Base-by-base conservation (phyloP, 2,888 invertebrate species). In the Euplagia quadripunctaria region DNA sequence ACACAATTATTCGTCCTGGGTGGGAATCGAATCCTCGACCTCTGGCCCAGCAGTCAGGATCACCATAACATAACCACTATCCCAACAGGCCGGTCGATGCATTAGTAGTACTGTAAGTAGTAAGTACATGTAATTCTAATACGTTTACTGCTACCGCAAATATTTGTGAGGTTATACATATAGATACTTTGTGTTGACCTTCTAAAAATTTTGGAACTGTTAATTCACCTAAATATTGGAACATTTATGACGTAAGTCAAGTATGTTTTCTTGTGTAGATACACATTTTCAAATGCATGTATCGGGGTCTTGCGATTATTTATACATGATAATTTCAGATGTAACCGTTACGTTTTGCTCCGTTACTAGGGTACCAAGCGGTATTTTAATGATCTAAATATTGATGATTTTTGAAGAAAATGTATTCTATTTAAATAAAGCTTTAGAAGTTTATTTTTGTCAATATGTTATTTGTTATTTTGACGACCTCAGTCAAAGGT, bases 231-330 rank as follows among this genome's bases (percentile, higher is more conserved):
- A 46, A 66, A 70, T 58, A 20, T 68, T 7, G n/a, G 51, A 65
- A 65, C 46, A 65, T 31, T 6, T 16, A 41, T 71, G 71, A 66
- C 69, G 76, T 79, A 81, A 74, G 73, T 17, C 61, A 68, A 72
- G 66, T 78, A 58, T 81, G 73, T 79, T 73, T 73, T 68, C 41
- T 65, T 78, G 8, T 68, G 52, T 68, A 66, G 64, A 72, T 65
- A 31, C 71, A 74, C 61, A 9, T 73, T 80, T 74, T 75, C 43
- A 78, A 85, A 83, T 81, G 73, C 68, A 82, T 82, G 78, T 79
- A 81, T 78, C 70, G 75, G 64, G 79, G 71, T 11, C 77, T 76
- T 76, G 51, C 74, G 74, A 82, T 55, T 58, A 31, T 51, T 51
- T 79, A 4, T 72, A 76, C 74, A 77, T 78, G 78, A 78, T 79